A percentile compares a stretch with the other conserved stretches of the same genome.
phyloP scores from a whole-genome alignment of 2,888 invertebrate species.

The Agrilus mali region DNA sequence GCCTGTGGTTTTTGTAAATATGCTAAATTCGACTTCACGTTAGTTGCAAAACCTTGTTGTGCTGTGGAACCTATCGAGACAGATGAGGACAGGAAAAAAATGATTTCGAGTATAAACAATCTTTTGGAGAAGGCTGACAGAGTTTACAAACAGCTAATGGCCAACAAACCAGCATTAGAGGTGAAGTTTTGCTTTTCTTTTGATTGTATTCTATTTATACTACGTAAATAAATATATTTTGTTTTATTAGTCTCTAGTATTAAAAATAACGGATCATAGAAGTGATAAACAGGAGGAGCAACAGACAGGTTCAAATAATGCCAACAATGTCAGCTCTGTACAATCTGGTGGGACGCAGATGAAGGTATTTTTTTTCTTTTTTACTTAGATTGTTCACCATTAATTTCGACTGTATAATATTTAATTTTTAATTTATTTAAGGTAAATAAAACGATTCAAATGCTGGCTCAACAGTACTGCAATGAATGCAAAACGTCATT shows the following conservation, averaged over 20 bases:
- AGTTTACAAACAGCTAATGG: conserved; percentile 80
- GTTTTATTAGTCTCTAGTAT: conserved; percentile 49
- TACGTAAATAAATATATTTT: neutral
- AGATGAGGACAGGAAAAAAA: conserved; percentile 92
- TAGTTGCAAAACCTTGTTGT: conserved; percentile 83
- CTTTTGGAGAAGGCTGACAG: conserved; percentile 89
- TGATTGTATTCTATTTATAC: conserved; percentile 1
- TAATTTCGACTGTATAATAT: neutral
- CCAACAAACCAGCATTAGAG: conserved; percentile 83
- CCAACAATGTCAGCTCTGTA: conserved; percentile 16
- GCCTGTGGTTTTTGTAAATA: conserved; percentile 99
- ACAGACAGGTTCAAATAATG: conserved; percentile 17
- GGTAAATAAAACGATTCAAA: conserved; percentile 87
- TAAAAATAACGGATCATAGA: conserved; percentile 80
- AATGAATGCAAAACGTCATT: conserved; percentile 89
- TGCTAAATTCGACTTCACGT: conserved; percentile 94
- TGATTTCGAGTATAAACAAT: conserved; percentile 80
- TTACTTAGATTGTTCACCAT: conserved; percentile 15
- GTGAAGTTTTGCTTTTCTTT: conserved; percentile 24
- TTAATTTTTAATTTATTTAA: conserved; percentile 29
- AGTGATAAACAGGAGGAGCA: conserved; percentile 51
- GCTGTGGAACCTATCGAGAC: conserved; percentile 96
- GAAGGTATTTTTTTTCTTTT: conserved; percentile 40
- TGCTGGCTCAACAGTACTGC: conserved; percentile 89
- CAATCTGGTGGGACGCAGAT: conserved; percentile 31